Base-by-base conservation (phyloP, 2,888 invertebrate genomes). In the Tyria jacobaeae region DNA sequence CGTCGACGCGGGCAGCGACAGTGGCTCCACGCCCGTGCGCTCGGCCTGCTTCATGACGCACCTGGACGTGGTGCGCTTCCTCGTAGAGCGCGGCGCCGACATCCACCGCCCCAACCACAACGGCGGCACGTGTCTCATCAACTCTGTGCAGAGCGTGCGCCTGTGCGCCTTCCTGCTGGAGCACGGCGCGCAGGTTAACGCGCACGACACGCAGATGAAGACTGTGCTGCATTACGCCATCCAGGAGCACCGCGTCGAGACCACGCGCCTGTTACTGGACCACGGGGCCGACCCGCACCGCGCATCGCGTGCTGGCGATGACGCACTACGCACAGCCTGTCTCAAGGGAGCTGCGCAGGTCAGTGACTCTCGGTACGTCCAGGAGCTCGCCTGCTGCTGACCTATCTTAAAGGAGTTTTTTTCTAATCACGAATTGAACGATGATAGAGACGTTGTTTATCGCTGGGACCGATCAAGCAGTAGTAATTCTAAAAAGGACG, bases 201-300 rank as follows among this genome's bases (percentile, higher is more conserved):
- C 98, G 44, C 95, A 95, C 62, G 98, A 99, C 91, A 97, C 97
- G 83, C 98, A 98, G 89, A 96, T 96, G 77, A 98, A 98, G 93
- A 97, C 98, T 67, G 98, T 98, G 60, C 94, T 98, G 80, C 98
- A 98, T 94, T 98, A 99, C 94, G 98, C 98, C n/a, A 97, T 98
- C 78, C 86, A 84, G 81, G 86, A 97, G 89, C 96, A 96, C 83
- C 95, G 95, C 79, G 94, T 97, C 77, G 98, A 98, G 89, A 97
- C 98, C 4, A 97, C 97, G 52, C 96, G 96, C 78, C 92, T 98
- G 70, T 91, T 99, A 65, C 90, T 99, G 64, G 95, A 96, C 66
- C 95, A 96, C 89, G 97, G 97, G 66, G 98, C 98, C 2, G 96
- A 97, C 93, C 97, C 97, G 41, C 95, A 94, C 83, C 95, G 96